Base-by-base conservation (phyloP, 2,888 invertebrate genomes). In the Epinotia nisella region DNA sequence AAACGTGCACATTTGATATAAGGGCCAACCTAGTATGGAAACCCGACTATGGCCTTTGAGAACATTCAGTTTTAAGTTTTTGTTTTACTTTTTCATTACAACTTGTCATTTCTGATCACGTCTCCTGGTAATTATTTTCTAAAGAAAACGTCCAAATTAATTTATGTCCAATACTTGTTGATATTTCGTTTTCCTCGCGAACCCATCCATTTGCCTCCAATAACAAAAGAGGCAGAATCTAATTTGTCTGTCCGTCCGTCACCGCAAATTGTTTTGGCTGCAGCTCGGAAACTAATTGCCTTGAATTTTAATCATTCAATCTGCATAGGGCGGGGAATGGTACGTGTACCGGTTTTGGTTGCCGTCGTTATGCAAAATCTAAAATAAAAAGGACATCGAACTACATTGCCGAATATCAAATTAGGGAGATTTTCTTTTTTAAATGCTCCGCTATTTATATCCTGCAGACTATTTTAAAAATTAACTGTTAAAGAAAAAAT, bases 301-400 rank as follows among this genome's bases (percentile, higher is more conserved):
- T 51, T 65, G 71, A 71, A 71, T 71, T 71, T 71, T 71, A 71
- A 71, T 71, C 71, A 71, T 71, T 71, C 71, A 71, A 65, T 71
- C 65, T 65, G 41, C 19, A 49, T 55, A 66, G 41, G 55, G 66
- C 19, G 21, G 66, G 41, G 56, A 17, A 11, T 4, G 39, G 41
- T 56, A 41, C 56, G n/a, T 39, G 21, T 66, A 66, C 49, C 49
- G 49, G 41, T 41, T 41, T 41, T 13, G 41, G 41, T 13, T 41
- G 35, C 35, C 7, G 1, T 0, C 7, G 35, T 35, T 35, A 35
- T 24, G 21, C 2, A 24, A 1, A 24, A 24, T 35, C 9, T 35
- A 35, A 35, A 35, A 35, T 1, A 35, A 35, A 35, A 35, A 35
- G 35, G 35, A 35, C 7, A 29, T 29, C 35, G 9, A 35, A 35